phyloP scores from a whole-genome alignment of 1,140 invertebrate genomes.

The Nasonia vitripennis region DNA sequence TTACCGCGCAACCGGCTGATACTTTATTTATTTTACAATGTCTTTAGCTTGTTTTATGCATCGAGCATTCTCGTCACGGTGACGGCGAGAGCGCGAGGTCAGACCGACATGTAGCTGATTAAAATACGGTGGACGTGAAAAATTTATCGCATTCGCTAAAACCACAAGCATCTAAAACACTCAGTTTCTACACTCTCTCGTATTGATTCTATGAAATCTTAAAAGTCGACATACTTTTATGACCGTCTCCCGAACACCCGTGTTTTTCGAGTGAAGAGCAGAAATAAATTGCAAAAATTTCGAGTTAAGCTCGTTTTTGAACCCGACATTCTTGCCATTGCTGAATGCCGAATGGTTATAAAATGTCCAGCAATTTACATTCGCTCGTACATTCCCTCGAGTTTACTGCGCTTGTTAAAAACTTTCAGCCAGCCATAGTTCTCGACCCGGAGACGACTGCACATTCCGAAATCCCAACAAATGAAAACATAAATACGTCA shows the following conservation, averaged over 20 bases:
- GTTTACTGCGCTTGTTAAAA: neutral
- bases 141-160: too few relatives aligned
- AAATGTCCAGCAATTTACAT: neutral
- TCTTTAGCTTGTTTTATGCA: too few relatives aligned
- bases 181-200: too few relatives aligned
- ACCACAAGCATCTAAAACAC: too few relatives aligned
- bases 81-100: too few relatives aligned
- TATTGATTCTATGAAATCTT: too few relatives aligned
- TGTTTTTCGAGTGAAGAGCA: neutral
- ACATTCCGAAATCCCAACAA: constrained; percentile 17
- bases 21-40: too few relatives aligned
- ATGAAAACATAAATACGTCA: constrained; percentile 45
- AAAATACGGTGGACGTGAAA: too few relatives aligned
- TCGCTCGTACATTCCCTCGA: neutral
- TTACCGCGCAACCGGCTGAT: neutral
- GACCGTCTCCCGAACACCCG: too few relatives aligned
- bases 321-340: neutral
- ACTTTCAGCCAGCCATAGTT: neutral
- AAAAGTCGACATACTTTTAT: too few relatives aligned
- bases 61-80: too few relatives aligned
- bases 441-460: neutral
- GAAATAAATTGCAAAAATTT: neutral
- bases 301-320: neutral
- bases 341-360: neutral
- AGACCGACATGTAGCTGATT: too few relatives aligned